Evolutionary conservation across 2,888 invertebrate species (phyloP), one percentile per base, ranked within the genome.

Genomic region (Dendrolimus houi): DNA sequence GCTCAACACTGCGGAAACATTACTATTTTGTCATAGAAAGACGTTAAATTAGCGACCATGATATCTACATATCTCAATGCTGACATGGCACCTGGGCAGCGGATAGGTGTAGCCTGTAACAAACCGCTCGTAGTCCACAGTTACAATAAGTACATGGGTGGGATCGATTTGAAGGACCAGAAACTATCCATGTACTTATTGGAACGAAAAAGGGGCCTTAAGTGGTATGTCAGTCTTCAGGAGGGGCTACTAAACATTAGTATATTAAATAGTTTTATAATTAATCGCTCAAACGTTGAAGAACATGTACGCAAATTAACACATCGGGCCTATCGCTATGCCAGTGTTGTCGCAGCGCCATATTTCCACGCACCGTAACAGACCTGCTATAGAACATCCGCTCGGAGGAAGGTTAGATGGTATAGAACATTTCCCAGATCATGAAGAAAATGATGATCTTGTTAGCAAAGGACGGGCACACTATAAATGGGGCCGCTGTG

Each of bases 101-200:
- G 59, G 53, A 55, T 58, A 17, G 60, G 61, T 8, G n/a, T 52
- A 14, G 9, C 2, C 1, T 14, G 54, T 9, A 1, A 13, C 2
- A 63, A 61, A 42, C 60, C 61, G 0, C 10, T 56, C 0, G 58
- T 54, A 7, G 57, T 65, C 0, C 53, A 55, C 8, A 55, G 55
- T n/a, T 72, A 70, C 55, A 69, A 70, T 54, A 63, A 63, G 52
- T 57, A 29, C 54, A 68, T 70, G 62, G 65, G 64, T 12, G 63
- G 64, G 0, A 60, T 66, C 2, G 62, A 68, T 52, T 47, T 66
- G 6, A 68, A 71, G 52, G 67, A 71, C 41, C 67, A 66, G 40
- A 65, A 64, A 41, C 58, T 66, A 8, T 64, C 65, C 54, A 55
- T 55, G 58, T 69, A 60, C 54, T 58, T 66, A 12, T 53, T 69